Evolutionary conservation across 2,797 vertebrate genomes (phyloP).

Genomic region (Antrozous pallidus): DNA sequence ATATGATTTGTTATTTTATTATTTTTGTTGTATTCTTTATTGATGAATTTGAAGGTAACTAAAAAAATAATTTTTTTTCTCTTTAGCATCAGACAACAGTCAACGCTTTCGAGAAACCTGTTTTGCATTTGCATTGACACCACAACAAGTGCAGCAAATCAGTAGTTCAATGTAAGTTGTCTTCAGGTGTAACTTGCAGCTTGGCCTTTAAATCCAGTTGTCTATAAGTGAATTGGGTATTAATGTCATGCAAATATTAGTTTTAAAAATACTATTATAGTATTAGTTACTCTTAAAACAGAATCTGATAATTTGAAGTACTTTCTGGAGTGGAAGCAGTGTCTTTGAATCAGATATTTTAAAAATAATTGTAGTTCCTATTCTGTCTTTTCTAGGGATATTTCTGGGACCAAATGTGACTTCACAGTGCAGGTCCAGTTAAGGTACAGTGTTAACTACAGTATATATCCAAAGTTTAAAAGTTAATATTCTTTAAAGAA

Average conservation of each 20-base stretch:
- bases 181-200: not conserved
- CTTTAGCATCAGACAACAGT: constrained; percentile 95
- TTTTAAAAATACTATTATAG: not conserved
- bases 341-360: constrained; percentile 37
- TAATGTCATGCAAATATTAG: not conserved
- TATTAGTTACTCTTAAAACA: constrained; percentile 13
- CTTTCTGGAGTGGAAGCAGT: not conserved
- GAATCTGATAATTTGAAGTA: not conserved
- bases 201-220: not conserved
- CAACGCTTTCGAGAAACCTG: constrained; percentile 99
- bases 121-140: constrained; percentile 98
- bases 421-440: constrained; percentile 99
- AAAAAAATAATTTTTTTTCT: constrained; percentile 70
- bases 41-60: constrained; percentile 61
- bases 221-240: not conserved
- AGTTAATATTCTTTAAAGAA: not conserved
- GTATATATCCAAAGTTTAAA: constrained; percentile 11
- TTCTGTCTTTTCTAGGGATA: constrained; percentile 89
- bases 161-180: constrained; percentile 98
- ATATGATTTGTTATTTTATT: not conserved
- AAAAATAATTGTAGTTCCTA: constrained; percentile 50
- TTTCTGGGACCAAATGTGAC: constrained; percentile 99
- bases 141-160: constrained; percentile 99
- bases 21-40: constrained; percentile 3
- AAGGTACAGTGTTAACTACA: constrained; percentile 84